Evolutionary conservation across 2,113 vertebrate genomes (phyloP), one percentile per base, ranked within the genome.

Genomic region (Pelecanoides urinatrix): DNA sequence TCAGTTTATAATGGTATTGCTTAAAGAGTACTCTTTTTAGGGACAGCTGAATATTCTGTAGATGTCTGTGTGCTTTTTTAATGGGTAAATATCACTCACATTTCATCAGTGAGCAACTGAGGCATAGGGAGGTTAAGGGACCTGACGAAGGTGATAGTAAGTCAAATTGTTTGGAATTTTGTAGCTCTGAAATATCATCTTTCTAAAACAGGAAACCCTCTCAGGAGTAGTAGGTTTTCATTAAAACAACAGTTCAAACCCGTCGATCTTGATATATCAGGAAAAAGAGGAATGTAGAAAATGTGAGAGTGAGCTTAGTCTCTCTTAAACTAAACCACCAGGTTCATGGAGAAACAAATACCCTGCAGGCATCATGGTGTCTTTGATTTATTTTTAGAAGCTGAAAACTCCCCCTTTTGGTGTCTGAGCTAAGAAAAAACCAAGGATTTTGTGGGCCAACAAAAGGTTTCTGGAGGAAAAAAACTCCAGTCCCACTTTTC

Each of bases 291-390:
- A 97, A 97, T 96, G 89, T 30, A 82, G 89, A 95, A 97, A 94
- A 97, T 96, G 96, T 49, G 74, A 95, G 53, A 38, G 86, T 89
- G 92, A 89, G 84, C 78, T 90, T 93, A 92, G 91, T 67, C 77
- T 73, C 56, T 82, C 89, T 94, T 93, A 94, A 97, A 95, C 87
- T 95, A 91, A 95, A 94, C 62, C 91, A 94, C 81, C 95, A 95
- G 94, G 91, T 94, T 96, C 91, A 73, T 22, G 82, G 94, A 97
- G 91, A 96, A 97, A 94, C 95, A 97, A 97, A 96, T 93, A 95
- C 89, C 94, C 81, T 67, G 50, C 71, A 80, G 96, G 74, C 89
- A 97, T 94, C 23, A 0, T 74, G 50, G 50, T 93, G 91, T 82
- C 95, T 95, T 90, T 95, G 91, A 94, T 94, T 97, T 97, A 94